Evolutionary conservation across 1,140 invertebrate species (phyloP).

Genomic region (Drosophila mayri): DNA sequence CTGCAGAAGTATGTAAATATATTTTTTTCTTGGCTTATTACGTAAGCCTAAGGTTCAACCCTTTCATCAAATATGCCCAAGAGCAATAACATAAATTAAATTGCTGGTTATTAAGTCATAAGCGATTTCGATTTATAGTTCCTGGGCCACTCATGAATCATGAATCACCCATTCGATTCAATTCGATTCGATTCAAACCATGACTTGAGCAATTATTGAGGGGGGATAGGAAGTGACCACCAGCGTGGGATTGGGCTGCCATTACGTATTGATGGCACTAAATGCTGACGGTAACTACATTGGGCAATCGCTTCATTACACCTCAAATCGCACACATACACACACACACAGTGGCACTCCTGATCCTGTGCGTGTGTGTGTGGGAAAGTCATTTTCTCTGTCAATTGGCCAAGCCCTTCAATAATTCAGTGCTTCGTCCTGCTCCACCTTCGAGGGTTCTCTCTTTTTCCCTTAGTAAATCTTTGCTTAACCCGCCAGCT

Average conservation of each 20-base stretch:
- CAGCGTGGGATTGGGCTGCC: neutral
- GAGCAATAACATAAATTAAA: constrained; percentile 13
- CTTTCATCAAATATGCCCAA: constrained; percentile 16
- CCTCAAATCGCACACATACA: constrained; percentile 30
- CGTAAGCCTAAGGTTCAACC: neutral
- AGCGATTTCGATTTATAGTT: constrained; percentile 31
- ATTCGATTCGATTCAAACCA: constrained; percentile 19
- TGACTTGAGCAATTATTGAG: constrained; percentile 50
- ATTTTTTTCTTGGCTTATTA: neutral
- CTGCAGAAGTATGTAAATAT: neutral
- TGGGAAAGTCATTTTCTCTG: constrained; percentile 43
- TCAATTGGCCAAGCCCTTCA: constrained; percentile 60
- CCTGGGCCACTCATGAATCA: constrained; percentile 31
- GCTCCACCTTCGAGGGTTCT: constrained; percentile 10
- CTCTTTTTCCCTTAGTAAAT: constrained; percentile 35
- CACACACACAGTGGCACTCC: constrained; percentile 1
- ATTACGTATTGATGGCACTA: constrained; percentile 67
- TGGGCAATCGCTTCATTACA: constrained; percentile 63
- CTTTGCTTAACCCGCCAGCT: constrained; percentile 58
- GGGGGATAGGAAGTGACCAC: neutral
- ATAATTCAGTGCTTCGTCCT: constrained; percentile 57
- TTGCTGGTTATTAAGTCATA: constrained; percentile 12
- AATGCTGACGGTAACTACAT: constrained; percentile 52
- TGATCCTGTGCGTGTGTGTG: neutral
- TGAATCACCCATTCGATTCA: constrained; percentile 6